Conservation (phyloP, 1,140 invertebrate species). For the Drosophila neocordata region DNA sequence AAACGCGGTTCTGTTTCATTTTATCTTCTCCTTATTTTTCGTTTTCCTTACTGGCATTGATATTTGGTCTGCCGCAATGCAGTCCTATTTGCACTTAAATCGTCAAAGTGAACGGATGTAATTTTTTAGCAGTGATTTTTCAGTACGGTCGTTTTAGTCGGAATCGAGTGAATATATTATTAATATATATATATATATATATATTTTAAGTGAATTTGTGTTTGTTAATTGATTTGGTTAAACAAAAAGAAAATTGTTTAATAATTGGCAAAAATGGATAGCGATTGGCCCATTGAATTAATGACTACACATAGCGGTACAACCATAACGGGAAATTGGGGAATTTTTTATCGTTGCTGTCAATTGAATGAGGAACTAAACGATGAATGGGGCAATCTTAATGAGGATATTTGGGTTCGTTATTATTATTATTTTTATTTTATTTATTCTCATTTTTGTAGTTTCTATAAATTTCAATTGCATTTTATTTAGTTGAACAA, state of each 20-base stretch:
- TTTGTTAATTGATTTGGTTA: not conserved
- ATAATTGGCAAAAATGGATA: slow-evolving; percentile 20
- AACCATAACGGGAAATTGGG: slow-evolving; percentile 42
- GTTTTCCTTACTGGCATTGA: too few relatives aligned
- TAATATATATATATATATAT: not conserved
- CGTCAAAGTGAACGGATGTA: not conserved
- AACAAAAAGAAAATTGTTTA: not conserved
- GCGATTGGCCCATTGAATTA: slow-evolving; percentile 36
- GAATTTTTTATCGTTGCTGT: slow-evolving; percentile 45
- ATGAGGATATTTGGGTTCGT: slow-evolving; percentile 64
- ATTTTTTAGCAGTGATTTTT: not conserved
- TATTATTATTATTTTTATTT: slow-evolving; percentile 9
- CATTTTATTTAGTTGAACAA: not conserved
- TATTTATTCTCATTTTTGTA: not conserved
- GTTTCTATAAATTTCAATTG: not conserved
- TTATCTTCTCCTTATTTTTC: too few relatives aligned
- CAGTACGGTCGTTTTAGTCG: not conserved
- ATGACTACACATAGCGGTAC: not conserved
- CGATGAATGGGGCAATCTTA: slow-evolving; percentile 43
- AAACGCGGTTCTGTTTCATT: too few relatives aligned
- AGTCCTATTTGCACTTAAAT: not conserved
- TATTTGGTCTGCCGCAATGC: too few relatives aligned
- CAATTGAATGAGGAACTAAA: slow-evolving; percentile 52
- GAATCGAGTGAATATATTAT: too few relatives aligned
- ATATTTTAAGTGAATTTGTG: not conserved